Conservation (phyloP, 2,888 invertebrate species). For the Agrotis ipsilon region DNA sequence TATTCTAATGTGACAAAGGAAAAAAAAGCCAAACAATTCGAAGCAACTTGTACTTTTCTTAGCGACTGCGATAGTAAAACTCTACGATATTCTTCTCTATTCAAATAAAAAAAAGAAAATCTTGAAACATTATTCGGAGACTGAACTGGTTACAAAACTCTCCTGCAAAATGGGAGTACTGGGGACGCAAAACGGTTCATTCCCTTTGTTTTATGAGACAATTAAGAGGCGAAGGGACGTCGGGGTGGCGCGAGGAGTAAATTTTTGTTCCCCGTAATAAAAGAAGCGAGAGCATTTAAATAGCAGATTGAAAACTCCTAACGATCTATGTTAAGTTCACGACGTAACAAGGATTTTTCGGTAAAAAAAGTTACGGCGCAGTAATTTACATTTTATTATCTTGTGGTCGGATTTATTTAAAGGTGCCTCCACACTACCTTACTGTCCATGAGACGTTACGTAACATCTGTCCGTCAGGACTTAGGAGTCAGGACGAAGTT, state of each 20-base stretch:
- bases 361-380: constrained; percentile 67
- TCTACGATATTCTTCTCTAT: constrained; percentile 55
- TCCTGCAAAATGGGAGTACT: constrained; percentile 71
- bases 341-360: constrained; percentile 67
- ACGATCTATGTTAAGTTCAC: constrained; percentile 78
- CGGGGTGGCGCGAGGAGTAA: constrained; percentile 76
- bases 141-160: constrained; percentile 72
- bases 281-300: constrained; percentile 80
- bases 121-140: constrained; percentile 67
- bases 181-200: constrained; percentile 79
- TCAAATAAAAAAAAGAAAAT: constrained; percentile 59
- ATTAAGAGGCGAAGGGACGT: constrained; percentile 80
- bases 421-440: constrained; percentile 55
- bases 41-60: constrained; percentile 54
- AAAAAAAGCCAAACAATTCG: constrained; percentile 40
- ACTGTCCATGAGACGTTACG: constrained; percentile 36
- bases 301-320: constrained; percentile 81
- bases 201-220: constrained; percentile 85
- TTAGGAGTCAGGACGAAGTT: constrained; percentile 22
- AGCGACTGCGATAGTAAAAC: constrained; percentile 55
- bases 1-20: constrained; percentile 46
- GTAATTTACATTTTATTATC: constrained; percentile 69
- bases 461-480: constrained; percentile 28
- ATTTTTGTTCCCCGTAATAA: constrained; percentile 79
- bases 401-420: constrained; percentile 67